These are phyloP conservation scores for Hyposmocoma kahamanoa DNA, from an alignment of 1,140 invertebrate species.

Conservation along the genomic window DNA sequence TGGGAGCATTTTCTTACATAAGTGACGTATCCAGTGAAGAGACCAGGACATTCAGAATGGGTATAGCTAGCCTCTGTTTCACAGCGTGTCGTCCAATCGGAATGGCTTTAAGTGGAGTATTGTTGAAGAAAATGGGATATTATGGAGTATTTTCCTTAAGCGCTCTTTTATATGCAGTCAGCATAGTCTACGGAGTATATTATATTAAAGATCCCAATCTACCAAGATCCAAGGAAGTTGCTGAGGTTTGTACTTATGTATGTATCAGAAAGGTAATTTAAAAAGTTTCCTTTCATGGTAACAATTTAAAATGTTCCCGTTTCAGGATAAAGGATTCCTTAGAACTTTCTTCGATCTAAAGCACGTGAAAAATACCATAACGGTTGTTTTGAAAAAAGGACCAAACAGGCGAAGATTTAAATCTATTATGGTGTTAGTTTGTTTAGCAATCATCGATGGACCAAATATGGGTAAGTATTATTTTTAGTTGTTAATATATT, in stretches of 20 bases:
- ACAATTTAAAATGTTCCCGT: no score
- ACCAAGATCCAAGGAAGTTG: slow-evolving; percentile 22
- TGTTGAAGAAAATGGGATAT: slow-evolving; percentile 81
- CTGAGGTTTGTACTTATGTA: no score
- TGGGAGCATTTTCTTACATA: slow-evolving; percentile 93
- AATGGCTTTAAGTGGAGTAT: slow-evolving; percentile 81
- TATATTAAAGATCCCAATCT: slow-evolving; percentile 76
- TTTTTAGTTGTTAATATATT: no score
- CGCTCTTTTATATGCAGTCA: slow-evolving; percentile 80
- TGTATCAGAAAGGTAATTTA: no score
- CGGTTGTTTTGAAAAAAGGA: slow-evolving; percentile 63
- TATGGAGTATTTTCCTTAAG: slow-evolving; percentile 85
- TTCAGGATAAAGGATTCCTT: no score
- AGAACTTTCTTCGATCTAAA: slow-evolving; percentile 66
- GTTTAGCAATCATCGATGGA: slow-evolving; percentile 60
- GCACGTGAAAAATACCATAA: slow-evolving; percentile 59
- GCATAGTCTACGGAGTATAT: slow-evolving; percentile 80
- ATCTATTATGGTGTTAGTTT: slow-evolving; percentile 43
- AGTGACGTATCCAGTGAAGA: slow-evolving; percentile 87
- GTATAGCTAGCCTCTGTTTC: slow-evolving; percentile 86
- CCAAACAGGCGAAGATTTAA: slow-evolving; percentile 51
- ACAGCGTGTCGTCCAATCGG: slow-evolving; percentile 85
- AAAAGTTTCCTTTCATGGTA: no score
- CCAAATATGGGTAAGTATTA: slow-evolving; percentile 74
- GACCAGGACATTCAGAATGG: slow-evolving; percentile 86